Conservation (phyloP, 2,113 vertebrate species). For the Corydoras maculifer region DNA sequence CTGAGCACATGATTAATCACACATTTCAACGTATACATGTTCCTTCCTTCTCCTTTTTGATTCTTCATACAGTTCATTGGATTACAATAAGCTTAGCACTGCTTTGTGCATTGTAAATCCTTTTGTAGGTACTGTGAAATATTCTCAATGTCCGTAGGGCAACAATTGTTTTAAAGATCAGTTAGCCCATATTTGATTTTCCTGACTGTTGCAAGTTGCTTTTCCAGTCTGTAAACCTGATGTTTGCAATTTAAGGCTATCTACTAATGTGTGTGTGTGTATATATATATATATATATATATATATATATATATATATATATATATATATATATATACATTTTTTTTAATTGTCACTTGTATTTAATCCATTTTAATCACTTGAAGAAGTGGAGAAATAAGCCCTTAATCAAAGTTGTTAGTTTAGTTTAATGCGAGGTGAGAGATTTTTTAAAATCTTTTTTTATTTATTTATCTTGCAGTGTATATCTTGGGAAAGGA, state of each 20-base stretch:
- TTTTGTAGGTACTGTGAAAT: conserved; percentile 13
- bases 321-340: conserved; percentile 29
- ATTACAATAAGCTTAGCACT: conserved; percentile 41
- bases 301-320: conserved; percentile 27
- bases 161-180: conserved; percentile 11
- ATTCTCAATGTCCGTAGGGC: background rate
- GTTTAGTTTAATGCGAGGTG: no score
- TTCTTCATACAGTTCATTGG: conserved; percentile 35
- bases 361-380: no score
- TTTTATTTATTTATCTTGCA: conserved; percentile 9
- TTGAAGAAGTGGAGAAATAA: no score
- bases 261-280: background rate
- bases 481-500: no score
- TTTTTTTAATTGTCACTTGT: no score
- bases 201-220: background rate
- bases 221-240: conserved; percentile 17
- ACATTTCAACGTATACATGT: conserved; percentile 37
- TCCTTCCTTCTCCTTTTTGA: conserved; percentile 43
- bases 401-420: no score
- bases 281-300: conserved; percentile 29
- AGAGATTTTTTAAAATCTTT: no score
- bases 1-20: background rate
- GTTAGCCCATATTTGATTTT: background rate
- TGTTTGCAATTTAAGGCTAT: conserved; percentile 28
- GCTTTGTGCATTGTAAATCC: conserved; percentile 42